Conservation (phyloP, 2,888 invertebrate species). For the Machimus atricapillus region DNA sequence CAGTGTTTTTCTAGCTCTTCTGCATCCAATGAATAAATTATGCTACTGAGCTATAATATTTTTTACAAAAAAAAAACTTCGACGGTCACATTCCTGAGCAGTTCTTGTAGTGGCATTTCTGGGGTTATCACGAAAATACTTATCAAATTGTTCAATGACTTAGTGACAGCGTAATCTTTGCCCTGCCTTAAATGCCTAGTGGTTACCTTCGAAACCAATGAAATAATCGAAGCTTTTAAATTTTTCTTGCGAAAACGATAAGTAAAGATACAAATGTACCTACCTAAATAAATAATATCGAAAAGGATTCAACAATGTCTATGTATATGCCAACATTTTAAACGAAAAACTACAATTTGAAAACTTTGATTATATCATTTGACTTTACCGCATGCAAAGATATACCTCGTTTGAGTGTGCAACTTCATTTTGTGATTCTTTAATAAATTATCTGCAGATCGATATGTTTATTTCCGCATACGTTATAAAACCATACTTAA, state of each 20-base stretch:
- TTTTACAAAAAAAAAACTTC: background rate
- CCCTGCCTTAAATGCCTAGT: background rate
- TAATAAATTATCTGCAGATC: too few relatives aligned
- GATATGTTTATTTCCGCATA: too few relatives aligned
- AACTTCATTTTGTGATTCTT: too few relatives aligned
- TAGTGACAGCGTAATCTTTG: background rate
- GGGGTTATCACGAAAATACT: background rate
- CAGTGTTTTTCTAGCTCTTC: background rate
- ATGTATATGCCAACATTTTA: too few relatives aligned
- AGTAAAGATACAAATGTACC: background rate
- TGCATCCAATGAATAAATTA: background rate
- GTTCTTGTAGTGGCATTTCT: background rate
- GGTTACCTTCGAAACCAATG: background rate
- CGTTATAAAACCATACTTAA: too few relatives aligned
- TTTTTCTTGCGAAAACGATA: background rate
- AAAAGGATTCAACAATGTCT: background rate
- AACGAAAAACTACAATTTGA: too few relatives aligned
- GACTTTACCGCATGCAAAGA: too few relatives aligned
- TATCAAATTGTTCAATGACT: background rate
- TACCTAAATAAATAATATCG: background rate
- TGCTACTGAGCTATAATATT: background rate
- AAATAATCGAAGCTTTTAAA: background rate
- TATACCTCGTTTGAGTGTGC: too few relatives aligned
- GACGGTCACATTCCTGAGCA: background rate
- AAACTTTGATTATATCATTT: too few relatives aligned